Percentiles rank a stretch among this genome's conserved stretches.
phyloP scores from a whole-genome alignment of 1,140 invertebrate genomes.

The Drosophila mayri region DNA sequence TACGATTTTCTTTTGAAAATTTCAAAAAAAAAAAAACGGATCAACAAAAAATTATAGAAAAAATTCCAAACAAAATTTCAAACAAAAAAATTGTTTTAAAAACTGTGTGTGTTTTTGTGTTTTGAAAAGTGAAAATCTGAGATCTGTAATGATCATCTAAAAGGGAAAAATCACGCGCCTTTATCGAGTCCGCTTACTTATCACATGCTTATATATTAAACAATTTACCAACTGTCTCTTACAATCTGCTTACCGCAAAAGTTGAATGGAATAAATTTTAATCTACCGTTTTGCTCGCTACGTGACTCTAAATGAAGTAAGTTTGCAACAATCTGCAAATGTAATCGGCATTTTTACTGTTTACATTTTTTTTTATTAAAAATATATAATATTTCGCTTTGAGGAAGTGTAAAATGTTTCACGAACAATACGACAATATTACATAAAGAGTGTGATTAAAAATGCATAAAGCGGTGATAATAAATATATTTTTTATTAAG shows the following conservation, averaged over 20 bases:
- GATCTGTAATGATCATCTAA: conserved; percentile 24
- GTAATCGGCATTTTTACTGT: conserved; percentile 17
- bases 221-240: conserved; percentile 32
- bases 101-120: conserved; percentile 28
- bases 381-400: conserved; percentile 3
- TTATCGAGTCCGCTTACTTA: conserved; percentile 18
- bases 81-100: conserved; percentile 2
- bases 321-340: conserved; percentile 27
- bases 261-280: conserved; percentile 62
- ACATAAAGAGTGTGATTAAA: conserved; percentile 7
- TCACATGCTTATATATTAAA: conserved; percentile 42
- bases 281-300: conserved; percentile 48
- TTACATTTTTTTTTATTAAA: conserved; percentile 10
- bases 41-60: background rate
- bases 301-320: conserved; percentile 74
- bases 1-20: conserved; percentile 27
- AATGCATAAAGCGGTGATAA: background rate
- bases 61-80: background rate
- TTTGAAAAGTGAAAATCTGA: conserved; percentile 18
- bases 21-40: conserved; percentile 1
- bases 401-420: conserved; percentile 31
- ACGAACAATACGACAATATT: conserved; percentile 8
- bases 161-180: conserved; percentile 24
- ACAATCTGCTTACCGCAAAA: conserved; percentile 41
- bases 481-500: background rate